phyloP scores from a whole-genome alignment of 2,113 vertebrate species.

The Orthochromis malagaraziensis region DNA sequence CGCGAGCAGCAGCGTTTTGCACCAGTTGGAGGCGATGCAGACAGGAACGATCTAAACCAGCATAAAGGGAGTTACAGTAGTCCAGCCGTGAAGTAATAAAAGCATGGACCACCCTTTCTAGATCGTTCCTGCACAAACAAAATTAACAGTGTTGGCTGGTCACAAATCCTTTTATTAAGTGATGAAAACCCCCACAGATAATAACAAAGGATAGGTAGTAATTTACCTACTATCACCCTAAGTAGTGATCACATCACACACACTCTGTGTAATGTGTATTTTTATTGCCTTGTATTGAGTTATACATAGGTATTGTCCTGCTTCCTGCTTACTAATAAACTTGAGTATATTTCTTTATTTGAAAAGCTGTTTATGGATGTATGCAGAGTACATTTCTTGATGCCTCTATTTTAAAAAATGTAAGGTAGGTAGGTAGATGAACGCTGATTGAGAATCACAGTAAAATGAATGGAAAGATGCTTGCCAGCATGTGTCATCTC shows the following conservation, averaged over 20 bases:
- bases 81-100: no score
- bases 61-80: no score
- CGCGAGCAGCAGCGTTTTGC: no score
- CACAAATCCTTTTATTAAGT: not conserved
- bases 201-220: not conserved
- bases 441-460: not conserved
- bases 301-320: not conserved
- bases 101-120: no score
- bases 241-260: not conserved
- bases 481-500: not conserved
- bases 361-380: not conserved
- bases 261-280: not conserved
- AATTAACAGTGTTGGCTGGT: not conserved
- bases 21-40: no score
- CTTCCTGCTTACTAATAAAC: not conserved
- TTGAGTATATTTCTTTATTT: not conserved
- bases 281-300: not conserved
- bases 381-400: not conserved
- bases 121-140: not conserved
- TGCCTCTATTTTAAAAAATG: not conserved
- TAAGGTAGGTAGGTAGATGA: not conserved
- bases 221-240: not conserved
- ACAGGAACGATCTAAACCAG: no score
- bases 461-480: not conserved
- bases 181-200: not conserved